phyloP scores from a whole-genome alignment of 1,140 invertebrate genomes.

The Sycophila sp. region DNA sequence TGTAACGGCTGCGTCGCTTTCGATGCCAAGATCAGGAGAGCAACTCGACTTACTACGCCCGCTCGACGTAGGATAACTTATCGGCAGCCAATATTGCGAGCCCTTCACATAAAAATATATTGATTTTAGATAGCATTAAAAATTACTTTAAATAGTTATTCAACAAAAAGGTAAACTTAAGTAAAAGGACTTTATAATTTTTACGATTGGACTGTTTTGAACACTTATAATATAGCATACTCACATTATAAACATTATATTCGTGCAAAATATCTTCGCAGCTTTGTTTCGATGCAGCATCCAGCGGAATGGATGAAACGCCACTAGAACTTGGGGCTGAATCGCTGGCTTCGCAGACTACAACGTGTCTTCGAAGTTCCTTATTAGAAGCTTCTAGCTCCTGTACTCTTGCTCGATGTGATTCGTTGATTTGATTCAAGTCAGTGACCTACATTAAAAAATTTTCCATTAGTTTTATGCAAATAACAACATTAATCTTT shows the following conservation, averaged over 20 bases:
- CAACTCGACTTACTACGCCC: conserved; percentile 66
- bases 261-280: conserved; percentile 55
- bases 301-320: conserved; percentile 57
- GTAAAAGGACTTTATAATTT: too few relatives aligned
- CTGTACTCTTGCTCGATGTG: conserved; percentile 54
- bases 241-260: conserved; percentile 57
- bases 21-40: conserved; percentile 78
- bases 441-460: conserved; percentile 51
- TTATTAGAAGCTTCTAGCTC: conserved; percentile 59
- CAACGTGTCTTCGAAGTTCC: conserved; percentile 58
- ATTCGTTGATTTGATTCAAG: conserved; percentile 61
- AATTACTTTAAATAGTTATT: too few relatives aligned
- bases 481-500: neutral
- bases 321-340: conserved; percentile 62
- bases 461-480: neutral
- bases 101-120: conserved; percentile 28
- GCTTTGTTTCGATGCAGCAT: conserved; percentile 49
- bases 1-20: conserved; percentile 71
- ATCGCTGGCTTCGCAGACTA: conserved; percentile 57
- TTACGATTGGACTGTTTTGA: too few relatives aligned
- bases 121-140: neutral
- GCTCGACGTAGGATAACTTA: conserved; percentile 49
- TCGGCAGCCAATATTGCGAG: conserved; percentile 55
- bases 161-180: neutral
- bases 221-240: conserved; percentile 20